Evolutionary conservation across 2,888 invertebrate species (phyloP).

Genomic region (Hyppa rectilinea): DNA sequence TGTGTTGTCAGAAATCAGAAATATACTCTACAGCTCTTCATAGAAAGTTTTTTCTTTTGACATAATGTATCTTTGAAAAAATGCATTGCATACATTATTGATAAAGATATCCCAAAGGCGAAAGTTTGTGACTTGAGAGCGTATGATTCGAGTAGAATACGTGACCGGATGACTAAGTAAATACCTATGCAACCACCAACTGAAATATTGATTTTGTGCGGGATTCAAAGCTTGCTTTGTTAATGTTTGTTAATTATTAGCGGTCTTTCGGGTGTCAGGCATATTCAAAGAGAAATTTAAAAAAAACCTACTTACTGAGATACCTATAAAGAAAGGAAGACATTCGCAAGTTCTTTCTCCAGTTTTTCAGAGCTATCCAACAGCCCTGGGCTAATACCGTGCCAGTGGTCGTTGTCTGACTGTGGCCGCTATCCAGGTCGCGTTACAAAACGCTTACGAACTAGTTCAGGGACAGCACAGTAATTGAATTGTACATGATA

Average conservation of each 20-base stretch:
- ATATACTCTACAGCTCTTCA: conserved; percentile 1
- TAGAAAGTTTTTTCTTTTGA: conserved; percentile 25
- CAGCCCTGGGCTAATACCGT: conserved; percentile 45
- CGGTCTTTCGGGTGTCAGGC: neutral
- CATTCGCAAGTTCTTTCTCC: neutral
- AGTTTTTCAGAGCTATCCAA: conserved; percentile 12
- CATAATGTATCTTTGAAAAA: conserved; percentile 37
- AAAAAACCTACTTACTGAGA: neutral
- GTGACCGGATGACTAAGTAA: conserved; percentile 55
- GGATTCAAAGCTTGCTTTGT: conserved; percentile 58
- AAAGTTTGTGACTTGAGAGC: conserved; percentile 38
- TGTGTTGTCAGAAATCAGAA: neutral
- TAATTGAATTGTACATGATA: conserved; percentile 83
- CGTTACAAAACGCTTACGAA: conserved; percentile 84
- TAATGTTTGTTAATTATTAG: no score
- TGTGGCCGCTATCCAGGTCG: conserved; percentile 82
- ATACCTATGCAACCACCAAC: conserved; percentile 62
- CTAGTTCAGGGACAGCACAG: conserved; percentile 86
- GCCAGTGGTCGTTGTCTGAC: conserved; percentile 63
- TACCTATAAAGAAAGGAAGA: neutral
- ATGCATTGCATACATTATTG: conserved; percentile 35
- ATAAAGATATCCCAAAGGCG: conserved; percentile 29
- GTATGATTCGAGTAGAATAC: conserved; percentile 35
- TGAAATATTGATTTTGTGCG: conserved; percentile 67
- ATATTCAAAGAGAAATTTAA: neutral